A percentile compares a stretch with the other conserved stretches of the same genome.
These are phyloP conservation scores for Nestor notabilis DNA, from an alignment of 2,113 vertebrate genomes.

Conservation along the genomic window DNA sequence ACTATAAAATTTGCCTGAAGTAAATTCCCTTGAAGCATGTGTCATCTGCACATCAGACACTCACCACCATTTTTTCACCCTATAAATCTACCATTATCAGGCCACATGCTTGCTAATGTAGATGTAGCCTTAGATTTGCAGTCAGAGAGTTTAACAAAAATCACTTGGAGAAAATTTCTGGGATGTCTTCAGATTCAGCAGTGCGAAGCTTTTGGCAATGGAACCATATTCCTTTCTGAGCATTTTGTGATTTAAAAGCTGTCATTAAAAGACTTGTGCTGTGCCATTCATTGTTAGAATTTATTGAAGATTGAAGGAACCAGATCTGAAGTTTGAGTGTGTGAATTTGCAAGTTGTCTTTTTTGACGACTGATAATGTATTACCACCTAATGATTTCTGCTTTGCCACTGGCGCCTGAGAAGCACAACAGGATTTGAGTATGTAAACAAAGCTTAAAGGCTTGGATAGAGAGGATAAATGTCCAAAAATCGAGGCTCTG, in stretches of 20 bases:
- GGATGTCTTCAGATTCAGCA: background rate
- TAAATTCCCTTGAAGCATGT: background rate
- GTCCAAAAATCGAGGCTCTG: background rate
- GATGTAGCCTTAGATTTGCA: background rate
- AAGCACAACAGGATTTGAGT: background rate
- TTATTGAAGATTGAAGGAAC: background rate
- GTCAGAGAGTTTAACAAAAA: slow-evolving; percentile 9
- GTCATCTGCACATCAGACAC: background rate
- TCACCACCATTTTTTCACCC: background rate
- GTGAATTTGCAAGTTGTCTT: background rate
- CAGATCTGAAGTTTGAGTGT: background rate
- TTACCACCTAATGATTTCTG: background rate
- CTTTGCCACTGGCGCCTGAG: background rate
- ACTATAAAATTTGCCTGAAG: background rate
- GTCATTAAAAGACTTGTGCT: background rate
- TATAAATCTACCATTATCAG: slow-evolving; percentile 23
- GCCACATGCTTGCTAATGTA: background rate
- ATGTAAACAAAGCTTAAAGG: background rate
- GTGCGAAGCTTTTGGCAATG: background rate
- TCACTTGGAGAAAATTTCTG: background rate
- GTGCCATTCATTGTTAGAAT: background rate
- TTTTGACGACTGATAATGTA: background rate
- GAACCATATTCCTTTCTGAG: background rate
- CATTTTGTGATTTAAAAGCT: background rate
- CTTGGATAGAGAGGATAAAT: background rate